These are phyloP conservation scores for Lordiphosa clarofinis DNA, from an alignment of 1,140 invertebrate genomes.

Conservation along the genomic window DNA sequence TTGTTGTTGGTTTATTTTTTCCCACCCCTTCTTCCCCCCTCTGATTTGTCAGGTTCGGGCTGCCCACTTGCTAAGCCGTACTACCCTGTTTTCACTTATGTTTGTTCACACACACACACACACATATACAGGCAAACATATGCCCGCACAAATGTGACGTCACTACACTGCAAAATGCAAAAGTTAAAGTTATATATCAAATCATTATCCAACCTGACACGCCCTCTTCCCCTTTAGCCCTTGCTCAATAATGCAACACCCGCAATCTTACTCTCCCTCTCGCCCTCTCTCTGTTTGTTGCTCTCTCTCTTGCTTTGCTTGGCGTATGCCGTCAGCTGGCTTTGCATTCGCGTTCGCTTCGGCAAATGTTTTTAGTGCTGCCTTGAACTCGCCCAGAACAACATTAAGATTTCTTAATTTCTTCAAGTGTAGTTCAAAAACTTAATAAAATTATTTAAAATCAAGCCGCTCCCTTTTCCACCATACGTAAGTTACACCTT, in stretches of 20 bases:
- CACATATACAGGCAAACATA: too few species aligned
- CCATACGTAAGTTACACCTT: constrained; percentile 13
- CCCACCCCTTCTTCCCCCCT: background rate
- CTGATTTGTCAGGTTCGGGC: too few species aligned
- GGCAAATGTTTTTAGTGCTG: constrained; percentile 44
- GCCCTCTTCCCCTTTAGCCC: constrained; percentile 19
- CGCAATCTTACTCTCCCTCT: constrained; percentile 20
- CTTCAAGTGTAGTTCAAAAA: constrained; percentile 30
- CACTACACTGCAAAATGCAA: constrained; percentile 17
- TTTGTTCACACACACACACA: too few species aligned
- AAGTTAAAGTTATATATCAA: constrained; percentile 13
- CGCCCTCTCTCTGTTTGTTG: constrained; percentile 20
- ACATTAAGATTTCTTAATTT: background rate
- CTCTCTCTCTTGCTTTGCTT: constrained; percentile 23
- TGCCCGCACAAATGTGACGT: too few species aligned
- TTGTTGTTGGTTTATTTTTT: background rate
- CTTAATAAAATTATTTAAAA: constrained; percentile 2
- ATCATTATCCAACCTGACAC: constrained; percentile 24
- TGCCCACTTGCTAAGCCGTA: too few species aligned
- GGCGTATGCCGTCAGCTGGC: constrained; percentile 54
- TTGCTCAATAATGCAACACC: background rate
- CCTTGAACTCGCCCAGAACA: constrained; percentile 44
- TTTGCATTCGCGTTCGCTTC: constrained; percentile 54
- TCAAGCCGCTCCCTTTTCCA: background rate
- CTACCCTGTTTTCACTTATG: too few species aligned